Evolutionary conservation across 1,140 invertebrate genomes (phyloP), one percentile per base, ranked within the genome.

Genomic region (Drosophila tristis): DNA sequence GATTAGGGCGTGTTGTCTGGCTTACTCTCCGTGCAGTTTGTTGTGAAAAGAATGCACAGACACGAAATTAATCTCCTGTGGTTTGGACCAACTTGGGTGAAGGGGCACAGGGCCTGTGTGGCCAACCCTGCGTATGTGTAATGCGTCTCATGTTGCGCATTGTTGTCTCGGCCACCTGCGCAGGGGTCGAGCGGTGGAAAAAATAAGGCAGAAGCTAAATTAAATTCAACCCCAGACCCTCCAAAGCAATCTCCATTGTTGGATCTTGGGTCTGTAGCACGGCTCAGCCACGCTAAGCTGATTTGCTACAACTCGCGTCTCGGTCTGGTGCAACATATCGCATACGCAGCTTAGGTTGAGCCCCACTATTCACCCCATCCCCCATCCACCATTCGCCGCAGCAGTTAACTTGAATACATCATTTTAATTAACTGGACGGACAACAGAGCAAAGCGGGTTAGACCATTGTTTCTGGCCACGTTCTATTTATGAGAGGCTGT

Each of bases 11-110:
- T 73, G 76, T 48, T 64, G 72, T 74, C 72, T 66, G 39, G 13
- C 5, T 68, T 43, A 53, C 68, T 60, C 54, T 39, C 20, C 43
- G 6, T 50, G 51, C 47, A 48, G 53, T 60, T 48, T 35, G 44
- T 39, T 64, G 45, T 51, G 61, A 78, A 80, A 86, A 78, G 66
- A 81, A 74, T 81, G 68, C 82, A 68, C 82, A 87, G 82, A 75
- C 81, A 87, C 66, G 78, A 76, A 89, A 87, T 87, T 89, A 87
- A 87, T 87, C 80, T 87, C 82, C 66, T 82, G 82, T 79, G 82
- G 80, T 20, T 79, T 60, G 60, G 54, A 35, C 47, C 67, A 54
- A 71, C 49, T 39, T 47, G 49, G 56, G 64, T 48, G 43, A 48
- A 68, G 47, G 58, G 51, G 39, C 16, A 56, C 58, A 55, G 39